phyloP scores from a whole-genome alignment of 2,797 vertebrate genomes.

The Lacerta viridis region DNA sequence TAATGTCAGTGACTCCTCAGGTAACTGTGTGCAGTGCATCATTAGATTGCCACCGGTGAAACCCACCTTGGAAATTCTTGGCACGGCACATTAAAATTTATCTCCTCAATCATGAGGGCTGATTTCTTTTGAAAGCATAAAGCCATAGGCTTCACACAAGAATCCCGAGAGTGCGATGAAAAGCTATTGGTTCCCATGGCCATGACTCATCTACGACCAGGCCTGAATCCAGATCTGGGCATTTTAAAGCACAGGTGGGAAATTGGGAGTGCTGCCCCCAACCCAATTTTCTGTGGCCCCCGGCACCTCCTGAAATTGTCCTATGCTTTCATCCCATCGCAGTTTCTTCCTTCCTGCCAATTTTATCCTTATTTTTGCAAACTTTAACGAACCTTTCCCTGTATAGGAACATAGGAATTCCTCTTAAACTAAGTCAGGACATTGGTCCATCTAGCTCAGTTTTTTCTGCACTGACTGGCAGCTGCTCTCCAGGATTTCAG shows the following conservation, averaged over 20 bases:
- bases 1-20: slow-evolving; percentile 31
- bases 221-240: neutral
- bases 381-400: too few species aligned
- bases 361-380: too few species aligned
- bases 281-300: too few species aligned
- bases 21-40: neutral
- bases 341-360: too few species aligned
- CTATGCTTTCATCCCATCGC: too few species aligned
- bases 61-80: slow-evolving; percentile 3
- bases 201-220: neutral
- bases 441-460: too few species aligned
- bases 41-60: slow-evolving; percentile 13
- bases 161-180: neutral
- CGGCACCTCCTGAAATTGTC: too few species aligned
- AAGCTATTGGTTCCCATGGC: neutral
- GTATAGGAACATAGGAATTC: too few species aligned
- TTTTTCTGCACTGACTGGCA: too few species aligned
- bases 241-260: neutral
- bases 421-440: too few species aligned
- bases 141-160: neutral
- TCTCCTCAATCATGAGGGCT: neutral
- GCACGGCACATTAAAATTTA: slow-evolving; percentile 18
- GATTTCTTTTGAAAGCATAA: slow-evolving; percentile 10
- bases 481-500: too few species aligned
- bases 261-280: neutral